phyloP scores from a whole-genome alignment of 1,140 invertebrate genomes.

The Hylaeus volcanicus region DNA sequence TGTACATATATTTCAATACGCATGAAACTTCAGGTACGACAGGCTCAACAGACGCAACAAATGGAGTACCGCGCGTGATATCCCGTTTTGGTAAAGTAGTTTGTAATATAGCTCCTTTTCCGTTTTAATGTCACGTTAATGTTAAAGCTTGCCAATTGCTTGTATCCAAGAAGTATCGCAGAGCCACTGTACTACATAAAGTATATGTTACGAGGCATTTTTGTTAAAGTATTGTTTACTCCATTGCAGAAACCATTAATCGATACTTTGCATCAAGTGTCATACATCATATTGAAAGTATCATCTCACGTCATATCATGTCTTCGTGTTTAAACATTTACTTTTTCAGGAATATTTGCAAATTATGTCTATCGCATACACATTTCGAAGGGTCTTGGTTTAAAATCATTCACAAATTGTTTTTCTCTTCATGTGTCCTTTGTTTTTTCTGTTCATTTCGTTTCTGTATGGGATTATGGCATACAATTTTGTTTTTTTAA shows the following conservation, averaged over 20 bases:
- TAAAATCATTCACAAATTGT: conserved; percentile 8
- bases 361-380: conserved; percentile 1
- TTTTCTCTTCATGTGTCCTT: neutral
- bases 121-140: conserved; percentile 54
- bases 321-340: conserved; percentile 14
- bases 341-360: conserved; percentile 28
- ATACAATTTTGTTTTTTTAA: conserved; percentile 11
- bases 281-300: neutral
- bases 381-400: conserved; percentile 21
- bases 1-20: conserved; percentile 49
- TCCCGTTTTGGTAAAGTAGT: conserved; percentile 79
- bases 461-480: conserved; percentile 1
- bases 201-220: conserved; percentile 32
- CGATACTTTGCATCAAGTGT: conserved; percentile 6
- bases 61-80: conserved; percentile 72
- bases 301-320: neutral
- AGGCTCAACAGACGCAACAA: conserved; percentile 67
- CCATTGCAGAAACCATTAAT: neutral
- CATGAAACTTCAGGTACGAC: conserved; percentile 75
- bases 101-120: conserved; percentile 62
- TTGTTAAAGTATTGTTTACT: conserved; percentile 30
- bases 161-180: conserved; percentile 58
- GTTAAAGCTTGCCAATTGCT: conserved; percentile 70
- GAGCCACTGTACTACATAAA: conserved; percentile 38
- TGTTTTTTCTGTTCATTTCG: neutral